Evolutionary conservation across 2,113 vertebrate genomes (phyloP).

Genomic region (Malaclemys terrapin): DNA sequence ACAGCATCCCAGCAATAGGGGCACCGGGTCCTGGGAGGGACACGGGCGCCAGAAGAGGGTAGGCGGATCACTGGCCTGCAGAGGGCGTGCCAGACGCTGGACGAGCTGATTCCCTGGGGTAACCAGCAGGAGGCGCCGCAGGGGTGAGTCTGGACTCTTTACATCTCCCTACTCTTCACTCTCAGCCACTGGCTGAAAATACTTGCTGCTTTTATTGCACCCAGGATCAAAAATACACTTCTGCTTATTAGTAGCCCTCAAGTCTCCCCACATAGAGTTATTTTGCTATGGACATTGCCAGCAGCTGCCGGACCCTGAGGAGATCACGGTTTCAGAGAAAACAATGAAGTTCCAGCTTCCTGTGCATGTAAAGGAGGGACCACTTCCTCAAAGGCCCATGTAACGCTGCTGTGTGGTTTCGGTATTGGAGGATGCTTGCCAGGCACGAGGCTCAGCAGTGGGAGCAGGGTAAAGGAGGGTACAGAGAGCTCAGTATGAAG

Average conservation of each 20-base stretch:
- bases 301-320: not conserved
- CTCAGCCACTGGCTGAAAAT: not conserved
- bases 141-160: no score
- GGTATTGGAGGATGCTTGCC: not conserved
- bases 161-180: not conserved
- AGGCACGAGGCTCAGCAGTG: not conserved
- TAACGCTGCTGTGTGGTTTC: not conserved
- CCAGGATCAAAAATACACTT: not conserved
- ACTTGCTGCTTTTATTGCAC: not conserved
- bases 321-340: not conserved
- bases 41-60: no score
- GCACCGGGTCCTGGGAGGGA: no score
- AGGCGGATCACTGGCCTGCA: no score
- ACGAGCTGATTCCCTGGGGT: no score
- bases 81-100: no score
- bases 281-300: not conserved
- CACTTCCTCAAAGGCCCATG: not conserved
- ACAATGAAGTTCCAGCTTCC: not conserved
- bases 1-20: no score
- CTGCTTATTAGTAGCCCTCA: not conserved
- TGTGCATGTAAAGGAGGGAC: not conserved
- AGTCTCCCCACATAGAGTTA: not conserved
- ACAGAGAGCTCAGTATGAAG: not conserved
- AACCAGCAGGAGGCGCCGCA: no score
- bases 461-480: conserved; percentile 53